phyloP scores from a whole-genome alignment of 2,888 invertebrate genomes.

The Mesoligia furuncula region DNA sequence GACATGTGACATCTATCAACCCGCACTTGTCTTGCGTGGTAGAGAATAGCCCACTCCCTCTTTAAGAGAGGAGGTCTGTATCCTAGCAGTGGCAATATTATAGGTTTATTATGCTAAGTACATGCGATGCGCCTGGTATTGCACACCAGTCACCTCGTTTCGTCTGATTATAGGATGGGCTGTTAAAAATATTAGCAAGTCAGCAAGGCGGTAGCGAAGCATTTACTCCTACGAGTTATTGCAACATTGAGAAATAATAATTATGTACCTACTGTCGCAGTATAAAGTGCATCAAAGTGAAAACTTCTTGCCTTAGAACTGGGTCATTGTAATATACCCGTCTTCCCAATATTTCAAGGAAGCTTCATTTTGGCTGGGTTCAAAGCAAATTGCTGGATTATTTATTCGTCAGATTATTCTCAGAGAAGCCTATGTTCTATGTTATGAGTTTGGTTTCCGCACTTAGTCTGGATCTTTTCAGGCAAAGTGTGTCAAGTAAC shows the following conservation, averaged over 20 bases:
- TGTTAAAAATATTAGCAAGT: neutral
- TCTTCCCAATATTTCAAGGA: neutral
- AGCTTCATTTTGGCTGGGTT: neutral
- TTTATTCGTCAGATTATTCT: too few species aligned
- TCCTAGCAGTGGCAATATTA: neutral
- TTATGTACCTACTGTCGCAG: neutral
- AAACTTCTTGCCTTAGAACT: neutral
- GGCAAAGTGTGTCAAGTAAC: too few species aligned
- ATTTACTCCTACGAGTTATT: neutral
- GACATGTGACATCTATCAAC: too few species aligned
- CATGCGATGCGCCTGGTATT: neutral
- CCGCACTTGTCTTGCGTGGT: too few species aligned
- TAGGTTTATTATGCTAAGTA: neutral
- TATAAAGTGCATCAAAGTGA: neutral
- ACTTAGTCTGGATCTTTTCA: too few species aligned
- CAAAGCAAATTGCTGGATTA: neutral
- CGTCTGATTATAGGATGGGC: neutral
- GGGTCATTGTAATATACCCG: neutral
- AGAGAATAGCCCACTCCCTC: neutral
- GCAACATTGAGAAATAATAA: neutral
- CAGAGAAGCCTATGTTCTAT: too few species aligned
- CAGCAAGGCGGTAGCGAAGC: neutral
- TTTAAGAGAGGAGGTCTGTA: neutral
- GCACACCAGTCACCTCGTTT: neutral
- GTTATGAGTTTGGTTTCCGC: too few species aligned